Evolutionary conservation across 30 jellyfish, hydroid and myxozoan genomes (phyloP).

Genomic region (Rhopilema esculentum): DNA sequence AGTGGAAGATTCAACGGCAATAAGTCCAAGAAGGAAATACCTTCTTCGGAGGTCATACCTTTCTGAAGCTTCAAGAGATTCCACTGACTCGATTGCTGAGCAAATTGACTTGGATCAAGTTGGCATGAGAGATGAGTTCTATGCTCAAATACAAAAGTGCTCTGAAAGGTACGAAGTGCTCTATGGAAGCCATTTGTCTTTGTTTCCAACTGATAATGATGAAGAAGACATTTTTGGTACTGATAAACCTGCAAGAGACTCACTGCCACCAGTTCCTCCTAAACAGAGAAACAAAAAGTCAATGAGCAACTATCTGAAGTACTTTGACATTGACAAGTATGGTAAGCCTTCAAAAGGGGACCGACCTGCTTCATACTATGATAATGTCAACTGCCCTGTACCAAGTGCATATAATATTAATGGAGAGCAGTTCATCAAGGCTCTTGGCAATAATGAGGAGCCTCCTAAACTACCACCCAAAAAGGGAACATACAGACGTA

Average conservation of each 20-base stretch:
- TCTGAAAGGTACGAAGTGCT: slow-evolving; percentile 83
- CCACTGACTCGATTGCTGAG: slow-evolving; percentile 63
- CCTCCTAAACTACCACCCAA: slow-evolving; percentile 97
- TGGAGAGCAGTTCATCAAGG: slow-evolving; percentile 73
- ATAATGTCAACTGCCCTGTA: slow-evolving; percentile 87
- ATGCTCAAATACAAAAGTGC: slow-evolving; percentile 78
- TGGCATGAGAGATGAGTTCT: slow-evolving; percentile 87
- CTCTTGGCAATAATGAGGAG: slow-evolving; percentile 46
- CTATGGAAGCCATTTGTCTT: slow-evolving; percentile 86
- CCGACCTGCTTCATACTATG: slow-evolving; percentile 94
- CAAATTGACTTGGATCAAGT: slow-evolving; percentile 83
- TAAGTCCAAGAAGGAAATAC: slow-evolving; percentile 64
- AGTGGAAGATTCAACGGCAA: slow-evolving; percentile 26
- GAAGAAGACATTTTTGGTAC: slow-evolving; percentile 79
- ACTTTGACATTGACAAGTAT: slow-evolving; percentile 82
- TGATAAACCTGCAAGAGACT: slow-evolving; percentile 43
- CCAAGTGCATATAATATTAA: slow-evolving; percentile 92
- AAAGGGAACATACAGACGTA: slow-evolving; percentile 66
- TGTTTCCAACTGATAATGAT: slow-evolving; percentile 85
- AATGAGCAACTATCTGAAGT: slow-evolving; percentile 70
- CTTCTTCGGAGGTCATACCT: slow-evolving; percentile 15
- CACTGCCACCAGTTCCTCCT: slow-evolving; percentile 85
- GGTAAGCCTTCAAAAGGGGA: slow-evolving; percentile 78
- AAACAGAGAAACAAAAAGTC: slow-evolving; percentile 72
- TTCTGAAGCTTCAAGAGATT: slow-evolving; percentile 26